Evolutionary conservation across 2,888 invertebrate species (phyloP), one percentile per base, ranked within the genome.

Genomic region (Chymomyza procnemis): DNA sequence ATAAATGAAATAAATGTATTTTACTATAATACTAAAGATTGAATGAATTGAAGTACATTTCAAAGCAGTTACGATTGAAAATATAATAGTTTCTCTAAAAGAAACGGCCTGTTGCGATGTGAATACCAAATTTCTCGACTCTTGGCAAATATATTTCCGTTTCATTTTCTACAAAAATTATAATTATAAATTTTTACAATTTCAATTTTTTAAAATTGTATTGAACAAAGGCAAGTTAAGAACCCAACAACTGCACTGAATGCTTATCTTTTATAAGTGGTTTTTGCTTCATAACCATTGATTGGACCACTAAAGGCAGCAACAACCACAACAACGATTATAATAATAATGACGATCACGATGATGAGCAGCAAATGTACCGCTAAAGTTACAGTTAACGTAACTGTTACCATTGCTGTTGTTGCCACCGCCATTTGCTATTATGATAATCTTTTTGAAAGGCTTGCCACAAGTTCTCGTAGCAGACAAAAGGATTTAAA

Each of bases 401-500:
- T 21, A 54, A 16, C 19, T 19, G 54, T 21, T 9, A 54, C 19
- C 21, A 71, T 75, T 73, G 67, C 80, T 64, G 48, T 59, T 46
- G 16, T 61, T 12, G 22, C 21, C 22, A 48, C 60, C 9, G 26
- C 47, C 69, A 57, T 69, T 67, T 61, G 64, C 71, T 30, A 84
- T 80, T 80, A 80, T 79, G 73, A 81, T 81, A 81, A 76, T 79
- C 79, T 81, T 75, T 79, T 71, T 75, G 75, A 83, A 82, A 78
- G 80, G 75, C 81, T 78, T 75, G 69, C 48, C 84, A 75, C 72
- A 81, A 83, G 81, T 78, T 80, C 80, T 78, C 34, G 12, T 41
- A 71, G 66, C 75, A 67, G 80, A 82, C 85, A 84, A 86, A 83
- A 74, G 86, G 81, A 82, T 83, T 82, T 82, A 83, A 80, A 82